phyloP scores from a whole-genome alignment of 2,797 vertebrate genomes.

The Cuniculus paca region DNA sequence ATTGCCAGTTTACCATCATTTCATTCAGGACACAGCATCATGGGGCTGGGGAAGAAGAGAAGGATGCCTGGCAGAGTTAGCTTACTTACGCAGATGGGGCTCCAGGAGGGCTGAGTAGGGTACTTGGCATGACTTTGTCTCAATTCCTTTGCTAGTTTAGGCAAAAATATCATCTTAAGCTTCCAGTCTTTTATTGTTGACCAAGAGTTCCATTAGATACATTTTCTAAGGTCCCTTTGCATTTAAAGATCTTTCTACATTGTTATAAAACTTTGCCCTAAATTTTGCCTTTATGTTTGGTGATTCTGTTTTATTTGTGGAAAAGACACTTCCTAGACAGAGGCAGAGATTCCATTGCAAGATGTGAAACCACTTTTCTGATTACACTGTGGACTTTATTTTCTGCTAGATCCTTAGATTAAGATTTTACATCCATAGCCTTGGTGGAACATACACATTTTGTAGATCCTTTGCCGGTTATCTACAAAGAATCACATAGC shows the following conservation, averaged over 20 bases:
- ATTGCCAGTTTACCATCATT: background rate
- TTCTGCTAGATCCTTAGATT: slow-evolving; percentile 8
- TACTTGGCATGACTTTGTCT: background rate
- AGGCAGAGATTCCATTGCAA: background rate
- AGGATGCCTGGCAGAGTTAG: background rate
- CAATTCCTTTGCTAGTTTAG: background rate
- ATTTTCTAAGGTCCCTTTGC: background rate
- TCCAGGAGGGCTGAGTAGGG: background rate
- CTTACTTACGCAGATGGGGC: background rate
- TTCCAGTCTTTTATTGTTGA: background rate
- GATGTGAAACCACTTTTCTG: background rate
- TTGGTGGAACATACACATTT: background rate
- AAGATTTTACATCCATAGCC: background rate
- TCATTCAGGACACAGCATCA: background rate
- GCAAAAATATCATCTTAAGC: background rate
- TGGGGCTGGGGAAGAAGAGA: background rate
- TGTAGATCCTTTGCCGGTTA: background rate
- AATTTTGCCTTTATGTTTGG: slow-evolving; percentile 16
- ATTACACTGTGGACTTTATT: slow-evolving; percentile 19
- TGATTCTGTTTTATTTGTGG: background rate
- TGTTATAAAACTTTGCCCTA: background rate
- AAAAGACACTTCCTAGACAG: background rate
- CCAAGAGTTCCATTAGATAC: background rate
- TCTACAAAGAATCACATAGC: background rate
- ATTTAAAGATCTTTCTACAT: slow-evolving; percentile 8